phyloP scores from a whole-genome alignment of 2,113 vertebrate genomes.

The Odocoileus hemionus region DNA sequence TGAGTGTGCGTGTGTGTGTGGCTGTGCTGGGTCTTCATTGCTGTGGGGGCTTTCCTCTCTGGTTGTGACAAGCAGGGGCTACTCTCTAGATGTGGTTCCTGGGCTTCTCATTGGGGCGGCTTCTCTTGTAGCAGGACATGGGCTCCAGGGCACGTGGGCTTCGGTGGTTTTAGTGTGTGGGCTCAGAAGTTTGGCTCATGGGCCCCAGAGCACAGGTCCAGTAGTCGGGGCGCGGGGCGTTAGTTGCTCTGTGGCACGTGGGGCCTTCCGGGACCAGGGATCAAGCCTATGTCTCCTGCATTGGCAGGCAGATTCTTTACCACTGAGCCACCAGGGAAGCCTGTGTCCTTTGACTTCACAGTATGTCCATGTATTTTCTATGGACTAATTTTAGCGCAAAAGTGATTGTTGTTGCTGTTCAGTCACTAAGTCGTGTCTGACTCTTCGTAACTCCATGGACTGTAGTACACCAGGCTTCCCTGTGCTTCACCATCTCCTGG shows the following conservation, averaged over 20 bases:
- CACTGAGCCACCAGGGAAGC: not conserved
- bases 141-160: not conserved
- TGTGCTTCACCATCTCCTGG: not conserved
- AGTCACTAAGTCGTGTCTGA: not conserved
- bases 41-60: not conserved
- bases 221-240: fast-evolving
- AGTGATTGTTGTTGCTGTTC: not conserved
- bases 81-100: not conserved
- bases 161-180: not conserved
- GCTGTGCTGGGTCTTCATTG: not conserved
- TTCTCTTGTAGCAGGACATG: not conserved
- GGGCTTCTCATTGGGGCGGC: not conserved
- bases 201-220: not conserved
- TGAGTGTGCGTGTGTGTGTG: not conserved
- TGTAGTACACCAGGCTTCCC: not conserved
- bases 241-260: not conserved
- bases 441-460: not conserved
- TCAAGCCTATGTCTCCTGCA: not conserved
- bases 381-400: not conserved
- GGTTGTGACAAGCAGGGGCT: not conserved
- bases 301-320: not conserved
- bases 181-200: not conserved
- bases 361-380: not conserved
- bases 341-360: not conserved
- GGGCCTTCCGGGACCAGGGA: not conserved